Evolutionary conservation across 2,888 invertebrate genomes (phyloP).

Genomic region (Coronaproctus castanopsis): DNA sequence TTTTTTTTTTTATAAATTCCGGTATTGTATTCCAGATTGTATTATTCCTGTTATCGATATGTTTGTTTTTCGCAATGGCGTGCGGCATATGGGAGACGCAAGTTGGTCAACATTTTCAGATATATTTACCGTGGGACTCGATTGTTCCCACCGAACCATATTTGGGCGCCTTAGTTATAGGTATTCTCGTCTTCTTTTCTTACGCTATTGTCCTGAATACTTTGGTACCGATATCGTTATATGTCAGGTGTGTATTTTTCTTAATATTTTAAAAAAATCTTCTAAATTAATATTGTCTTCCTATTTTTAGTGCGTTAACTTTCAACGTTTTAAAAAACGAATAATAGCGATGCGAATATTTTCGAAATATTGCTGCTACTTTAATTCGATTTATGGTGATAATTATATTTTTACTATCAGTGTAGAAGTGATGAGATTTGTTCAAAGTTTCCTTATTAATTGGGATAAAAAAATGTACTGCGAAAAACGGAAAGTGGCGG

Average conservation of each 20-base stretch:
- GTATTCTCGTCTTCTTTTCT: constrained; percentile 93
- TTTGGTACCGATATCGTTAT: constrained; percentile 97
- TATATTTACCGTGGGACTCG: constrained; percentile 84
- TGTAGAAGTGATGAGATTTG: constrained; percentile 82
- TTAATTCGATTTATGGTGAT: too few relatives aligned
- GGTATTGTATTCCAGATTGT: constrained; percentile 57
- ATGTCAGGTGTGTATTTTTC: constrained; percentile 76
- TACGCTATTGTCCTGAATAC: constrained; percentile 99
- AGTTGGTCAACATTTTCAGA: constrained; percentile 70
- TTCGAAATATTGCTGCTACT: too few relatives aligned
- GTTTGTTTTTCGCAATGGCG: constrained; percentile 91
- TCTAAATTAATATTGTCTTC: too few relatives aligned
- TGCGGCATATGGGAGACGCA: constrained; percentile 96
- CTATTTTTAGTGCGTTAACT: too few relatives aligned
- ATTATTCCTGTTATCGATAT: constrained; percentile 88
- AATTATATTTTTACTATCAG: constrained; percentile 27
- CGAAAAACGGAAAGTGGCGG: constrained; percentile 68
- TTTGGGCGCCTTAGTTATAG: constrained; percentile 75
- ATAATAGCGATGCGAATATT: too few relatives aligned
- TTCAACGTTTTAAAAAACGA: too few relatives aligned
- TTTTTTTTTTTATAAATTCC: too few relatives aligned
- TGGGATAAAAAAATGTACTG: constrained; percentile 98
- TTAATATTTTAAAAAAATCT: too few relatives aligned
- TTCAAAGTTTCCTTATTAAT: constrained; percentile 95
- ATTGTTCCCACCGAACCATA: constrained; percentile 57